These are phyloP conservation scores for Eulithis prunata DNA, from an alignment of 2,888 invertebrate genomes.

Conservation along the genomic window DNA sequence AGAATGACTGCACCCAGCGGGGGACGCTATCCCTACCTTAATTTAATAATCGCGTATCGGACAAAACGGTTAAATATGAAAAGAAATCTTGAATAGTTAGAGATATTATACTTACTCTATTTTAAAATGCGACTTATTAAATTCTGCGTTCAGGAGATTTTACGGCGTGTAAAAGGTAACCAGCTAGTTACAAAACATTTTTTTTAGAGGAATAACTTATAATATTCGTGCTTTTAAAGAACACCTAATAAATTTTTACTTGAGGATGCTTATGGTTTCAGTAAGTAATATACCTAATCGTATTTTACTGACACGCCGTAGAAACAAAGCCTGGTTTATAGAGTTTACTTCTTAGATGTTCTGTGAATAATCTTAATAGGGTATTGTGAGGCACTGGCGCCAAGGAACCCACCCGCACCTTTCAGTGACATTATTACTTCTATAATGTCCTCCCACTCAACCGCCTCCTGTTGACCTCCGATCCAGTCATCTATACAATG, in stretches of 20 bases:
- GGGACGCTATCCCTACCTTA: constrained; percentile 64
- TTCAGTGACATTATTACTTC: constrained; percentile 48
- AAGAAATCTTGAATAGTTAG: constrained; percentile 31
- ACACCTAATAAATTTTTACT: constrained; percentile 9
- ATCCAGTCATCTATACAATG: constrained; percentile 37
- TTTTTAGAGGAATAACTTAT: constrained; percentile 10
- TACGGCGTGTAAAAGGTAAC: constrained; percentile 3
- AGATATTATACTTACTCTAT: constrained; percentile 23
- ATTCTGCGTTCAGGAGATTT: constrained; percentile 5
- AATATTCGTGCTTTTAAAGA: constrained; percentile 10
- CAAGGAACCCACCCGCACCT: constrained; percentile 46
- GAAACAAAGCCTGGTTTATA: constrained; percentile 30
- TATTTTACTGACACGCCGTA: constrained; percentile 26
- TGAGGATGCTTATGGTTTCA: constrained; percentile 11
- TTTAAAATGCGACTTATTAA: constrained; percentile 32
- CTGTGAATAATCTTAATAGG: constrained; percentile 57
- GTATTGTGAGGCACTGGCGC: constrained; percentile 60
- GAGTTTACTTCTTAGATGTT: constrained; percentile 39
- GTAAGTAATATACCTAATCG: background rate
- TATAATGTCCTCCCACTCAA: constrained; percentile 56
- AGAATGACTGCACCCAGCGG: constrained; percentile 59
- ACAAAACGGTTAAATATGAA: constrained; percentile 34
- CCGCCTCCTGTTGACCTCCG: constrained; percentile 50
- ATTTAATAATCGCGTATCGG: constrained; percentile 72
- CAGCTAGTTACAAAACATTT: background rate